Evolutionary conservation across 2,797 vertebrate genomes (phyloP).

Genomic region (Tolypeutes matacus): DNA sequence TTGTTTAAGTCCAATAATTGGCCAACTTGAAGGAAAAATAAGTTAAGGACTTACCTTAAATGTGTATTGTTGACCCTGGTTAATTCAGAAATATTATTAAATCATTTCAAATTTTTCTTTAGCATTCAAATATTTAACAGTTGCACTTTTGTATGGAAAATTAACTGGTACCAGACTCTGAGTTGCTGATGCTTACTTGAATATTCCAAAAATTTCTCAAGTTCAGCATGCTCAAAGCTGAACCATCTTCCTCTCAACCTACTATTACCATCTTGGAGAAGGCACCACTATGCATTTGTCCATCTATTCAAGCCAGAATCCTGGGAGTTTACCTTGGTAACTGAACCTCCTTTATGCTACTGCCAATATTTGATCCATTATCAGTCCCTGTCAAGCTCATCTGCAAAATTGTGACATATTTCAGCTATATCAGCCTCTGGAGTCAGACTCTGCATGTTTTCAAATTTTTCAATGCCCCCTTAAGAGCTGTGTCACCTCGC

Average conservation of each 20-base stretch:
- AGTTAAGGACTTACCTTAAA: not conserved
- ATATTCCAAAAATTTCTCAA: not conserved
- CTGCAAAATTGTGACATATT: not conserved
- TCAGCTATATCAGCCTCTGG: not conserved
- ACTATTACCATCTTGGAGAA: not conserved
- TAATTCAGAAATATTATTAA: constrained; percentile 23
- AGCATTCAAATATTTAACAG: not conserved
- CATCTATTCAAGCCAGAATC: not conserved
- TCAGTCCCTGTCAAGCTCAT: not conserved
- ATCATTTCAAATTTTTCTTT: not conserved
- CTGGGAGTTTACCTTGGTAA: not conserved
- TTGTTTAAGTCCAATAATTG: not conserved
- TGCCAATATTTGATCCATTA: not conserved
- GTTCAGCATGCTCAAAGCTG: not conserved
- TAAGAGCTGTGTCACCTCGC: not conserved
- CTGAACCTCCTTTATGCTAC: not conserved
- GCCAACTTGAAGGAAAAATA: not conserved
- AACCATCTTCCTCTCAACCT: not conserved
- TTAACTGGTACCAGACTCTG: not conserved
- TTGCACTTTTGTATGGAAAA: not conserved
- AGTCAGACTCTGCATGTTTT: not conserved
- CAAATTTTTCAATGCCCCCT: not conserved
- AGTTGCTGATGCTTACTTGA: not conserved
- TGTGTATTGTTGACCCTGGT: constrained; percentile 6
- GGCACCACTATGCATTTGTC: not conserved